A percentile compares a stretch with the other conserved stretches of the same genome.
Conservation (phyloP, 2,797 vertebrate species). For the Dallia pectoralis region DNA sequence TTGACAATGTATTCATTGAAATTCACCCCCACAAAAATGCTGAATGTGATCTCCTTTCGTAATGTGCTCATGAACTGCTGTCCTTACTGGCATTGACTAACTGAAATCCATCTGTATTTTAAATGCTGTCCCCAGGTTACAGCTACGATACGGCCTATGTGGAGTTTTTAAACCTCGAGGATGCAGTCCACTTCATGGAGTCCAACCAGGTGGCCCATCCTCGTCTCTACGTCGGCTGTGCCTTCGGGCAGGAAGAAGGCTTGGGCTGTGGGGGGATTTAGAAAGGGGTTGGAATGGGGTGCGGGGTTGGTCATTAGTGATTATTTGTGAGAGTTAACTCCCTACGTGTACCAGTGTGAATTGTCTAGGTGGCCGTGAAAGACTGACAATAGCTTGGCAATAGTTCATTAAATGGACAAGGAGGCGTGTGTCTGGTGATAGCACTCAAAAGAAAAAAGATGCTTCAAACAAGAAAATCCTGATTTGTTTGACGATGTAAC, state of each 20-base stretch:
- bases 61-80: slow-evolving; percentile 66
- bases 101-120: slow-evolving; percentile 99
- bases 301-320: slow-evolving; percentile 39
- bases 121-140: slow-evolving; percentile 99
- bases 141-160: slow-evolving; percentile 99
- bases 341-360: background rate
- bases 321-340: background rate
- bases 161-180: slow-evolving; percentile 99
- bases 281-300: slow-evolving; percentile 57
- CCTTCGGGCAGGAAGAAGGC: slow-evolving; percentile 76
- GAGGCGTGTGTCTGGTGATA: background rate
- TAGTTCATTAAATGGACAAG: background rate
- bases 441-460: background rate
- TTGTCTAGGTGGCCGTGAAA: background rate
- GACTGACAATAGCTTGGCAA: background rate
- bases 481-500: background rate
- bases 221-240: slow-evolving; percentile 85
- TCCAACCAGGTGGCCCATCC: slow-evolving; percentile 99
- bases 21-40: slow-evolving; percentile 31
- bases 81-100: slow-evolving; percentile 89
- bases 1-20: background rate
- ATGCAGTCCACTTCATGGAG: slow-evolving; percentile 99
- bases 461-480: background rate
- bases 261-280: slow-evolving; percentile 44
- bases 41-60: slow-evolving; percentile 49